Conservation (phyloP, 2,113 vertebrate genomes). For the Chaetodon trifascialis region DNA sequence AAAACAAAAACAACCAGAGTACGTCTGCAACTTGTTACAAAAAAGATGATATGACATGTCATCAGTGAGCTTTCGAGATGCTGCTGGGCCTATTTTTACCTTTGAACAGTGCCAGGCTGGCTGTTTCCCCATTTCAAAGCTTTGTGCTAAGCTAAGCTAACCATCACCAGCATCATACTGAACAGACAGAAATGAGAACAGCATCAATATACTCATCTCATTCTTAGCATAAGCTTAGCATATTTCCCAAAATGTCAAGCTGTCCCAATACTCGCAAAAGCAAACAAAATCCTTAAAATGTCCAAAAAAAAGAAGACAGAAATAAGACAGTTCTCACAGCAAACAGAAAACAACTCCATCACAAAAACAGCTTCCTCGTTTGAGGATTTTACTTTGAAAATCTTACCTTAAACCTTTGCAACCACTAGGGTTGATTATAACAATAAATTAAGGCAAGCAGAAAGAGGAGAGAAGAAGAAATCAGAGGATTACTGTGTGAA, state of each 20-base stretch:
- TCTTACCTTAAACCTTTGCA: constrained; percentile 99
- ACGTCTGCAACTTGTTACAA: too few relatives aligned
- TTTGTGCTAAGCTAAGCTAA: too few relatives aligned
- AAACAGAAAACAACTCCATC: constrained; percentile 22
- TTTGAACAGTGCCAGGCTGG: too few relatives aligned
- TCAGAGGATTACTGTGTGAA: constrained; percentile 89
- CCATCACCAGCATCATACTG: too few relatives aligned
- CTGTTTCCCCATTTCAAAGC: too few relatives aligned
- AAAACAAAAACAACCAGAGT: background rate
- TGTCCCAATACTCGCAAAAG: too few relatives aligned
- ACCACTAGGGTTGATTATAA: constrained; percentile 96
- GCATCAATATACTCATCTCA: too few relatives aligned
- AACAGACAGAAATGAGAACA: too few relatives aligned
- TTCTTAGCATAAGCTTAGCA: too few relatives aligned
- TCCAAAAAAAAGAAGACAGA: background rate
- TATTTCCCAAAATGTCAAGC: background rate
- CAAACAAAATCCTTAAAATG: background rate
- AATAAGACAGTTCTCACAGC: constrained; percentile 11
- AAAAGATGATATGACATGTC: background rate
- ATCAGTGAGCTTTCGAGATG: background rate
- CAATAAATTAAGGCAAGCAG: constrained; percentile 92
- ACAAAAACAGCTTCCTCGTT: background rate
- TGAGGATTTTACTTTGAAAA: constrained; percentile 67
- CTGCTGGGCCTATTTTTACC: too few relatives aligned
- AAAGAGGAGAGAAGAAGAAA: constrained; percentile 86